Evolutionary conservation across 2,113 vertebrate species (phyloP), one percentile per base, ranked within the genome.

Genomic region (Oncorhynchus gorbuscha): DNA sequence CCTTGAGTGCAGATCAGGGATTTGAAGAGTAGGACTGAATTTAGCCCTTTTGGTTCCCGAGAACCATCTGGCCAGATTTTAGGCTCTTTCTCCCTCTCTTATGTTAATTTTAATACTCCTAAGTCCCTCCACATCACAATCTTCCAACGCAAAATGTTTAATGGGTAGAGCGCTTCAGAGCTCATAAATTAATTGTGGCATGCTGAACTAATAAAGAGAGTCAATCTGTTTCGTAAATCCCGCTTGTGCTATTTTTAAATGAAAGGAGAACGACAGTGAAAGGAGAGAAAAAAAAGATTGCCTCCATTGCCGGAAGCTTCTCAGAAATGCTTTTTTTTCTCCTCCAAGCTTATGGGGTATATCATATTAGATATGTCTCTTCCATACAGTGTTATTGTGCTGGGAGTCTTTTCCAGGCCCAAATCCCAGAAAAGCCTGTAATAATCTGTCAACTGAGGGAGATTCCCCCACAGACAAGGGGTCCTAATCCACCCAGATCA

Each of bases 401-500:
- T 90, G 87, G 85, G 90, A 92, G 89, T 91, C 84, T 86, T 91
- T 90, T 90, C 83, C 82, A 90, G 81, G 88, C 81, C 83, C 76
- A 93, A 91, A 93, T 93, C 92, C 86, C 83, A 85, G 92, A 84
- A 93, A 94, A 94, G 85, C 90, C 81, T 79, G 74, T 89, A 92
- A 93, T 94, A 93, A 94, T 94, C 91, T 94, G 92, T 89, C 92
- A 92, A 65, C 45, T 85, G 88, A 91, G 85, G 86, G 84, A 91
- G 91, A 92, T 93, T 85, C 81, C 91, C 89, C 86, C 73, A 80
- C 84, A 91, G 92, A 93, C 89, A 92, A 92, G 87, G 81, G 78
- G 79, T 89, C 85, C 88, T 94, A 94, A 94, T 93, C 93, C 92
- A 89, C 87, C 85, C 68, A 87, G 93, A 93, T 94, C 94, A 92